Conservation (phyloP, 2,113 vertebrate genomes). For the Phylloscopus trochilus region DNA sequence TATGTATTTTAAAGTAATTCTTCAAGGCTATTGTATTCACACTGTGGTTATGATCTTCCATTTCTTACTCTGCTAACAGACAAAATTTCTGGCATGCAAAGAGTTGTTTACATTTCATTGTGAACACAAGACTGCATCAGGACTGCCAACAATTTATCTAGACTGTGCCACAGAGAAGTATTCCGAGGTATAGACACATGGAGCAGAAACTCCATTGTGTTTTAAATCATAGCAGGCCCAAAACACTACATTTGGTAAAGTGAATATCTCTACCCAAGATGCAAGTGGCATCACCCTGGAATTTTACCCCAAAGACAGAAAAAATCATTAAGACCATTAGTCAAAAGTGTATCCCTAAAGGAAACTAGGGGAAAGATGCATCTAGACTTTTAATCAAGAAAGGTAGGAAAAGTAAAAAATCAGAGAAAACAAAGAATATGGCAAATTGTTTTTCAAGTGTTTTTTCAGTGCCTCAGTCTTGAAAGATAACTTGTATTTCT, state of each 20-base stretch:
- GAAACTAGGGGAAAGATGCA: not conserved
- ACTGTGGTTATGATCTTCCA: not conserved
- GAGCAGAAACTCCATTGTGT: not conserved
- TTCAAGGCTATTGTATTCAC: not conserved
- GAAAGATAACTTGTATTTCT: not conserved
- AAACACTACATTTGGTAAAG: not conserved
- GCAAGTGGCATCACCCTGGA: not conserved
- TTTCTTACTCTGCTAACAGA: not conserved
- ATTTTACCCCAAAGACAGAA: not conserved
- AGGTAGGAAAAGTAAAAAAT: not conserved
- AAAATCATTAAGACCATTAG: not conserved
- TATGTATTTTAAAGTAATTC: not conserved
- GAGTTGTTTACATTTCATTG: not conserved
- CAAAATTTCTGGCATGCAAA: rapidly evolving
- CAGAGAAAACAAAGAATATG: not conserved
- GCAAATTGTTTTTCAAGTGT: not conserved
- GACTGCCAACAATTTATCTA: not conserved
- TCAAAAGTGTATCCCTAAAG: not conserved
- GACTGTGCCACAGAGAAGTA: not conserved
- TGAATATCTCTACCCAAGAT: not conserved
- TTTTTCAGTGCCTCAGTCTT: not conserved
- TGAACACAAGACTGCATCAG: not conserved
- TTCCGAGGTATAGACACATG: not conserved
- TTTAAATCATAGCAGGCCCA: not conserved
- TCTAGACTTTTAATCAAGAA: not conserved